Conservation (phyloP, 2,797 vertebrate genomes). For the Euthynnus affinis region DNA sequence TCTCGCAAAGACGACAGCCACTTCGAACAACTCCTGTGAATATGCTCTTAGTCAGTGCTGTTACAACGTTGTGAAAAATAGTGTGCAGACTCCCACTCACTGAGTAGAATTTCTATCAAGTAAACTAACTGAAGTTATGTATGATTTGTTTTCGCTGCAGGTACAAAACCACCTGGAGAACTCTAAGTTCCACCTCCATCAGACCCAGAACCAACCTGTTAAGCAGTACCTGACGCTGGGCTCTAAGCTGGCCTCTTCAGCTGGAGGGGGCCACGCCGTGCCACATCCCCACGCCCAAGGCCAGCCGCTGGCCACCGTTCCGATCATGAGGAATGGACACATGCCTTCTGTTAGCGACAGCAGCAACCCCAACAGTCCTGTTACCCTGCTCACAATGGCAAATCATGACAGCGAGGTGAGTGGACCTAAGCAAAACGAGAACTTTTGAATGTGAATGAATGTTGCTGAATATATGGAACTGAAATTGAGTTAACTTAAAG, state of each 20-base stretch:
- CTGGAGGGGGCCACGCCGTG: slow-evolving; percentile 82
- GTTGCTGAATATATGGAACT: slow-evolving; percentile 55
- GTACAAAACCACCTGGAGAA: slow-evolving; percentile 94
- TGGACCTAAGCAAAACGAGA: slow-evolving; percentile 22
- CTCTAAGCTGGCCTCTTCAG: slow-evolving; percentile 84
- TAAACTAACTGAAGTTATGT: neutral
- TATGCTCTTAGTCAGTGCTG: slow-evolving; percentile 16
- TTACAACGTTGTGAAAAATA: neutral
- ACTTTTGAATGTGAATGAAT: neutral
- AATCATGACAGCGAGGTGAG: slow-evolving; percentile 90
- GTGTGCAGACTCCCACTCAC: neutral
- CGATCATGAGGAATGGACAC: slow-evolving; percentile 88
- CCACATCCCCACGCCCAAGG: slow-evolving; percentile 82
- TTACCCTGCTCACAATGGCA: slow-evolving; percentile 89
- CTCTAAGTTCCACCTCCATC: slow-evolving; percentile 92
- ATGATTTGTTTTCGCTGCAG: slow-evolving; percentile 74
- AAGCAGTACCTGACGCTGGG: slow-evolving; percentile 94
- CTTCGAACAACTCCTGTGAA: neutral
- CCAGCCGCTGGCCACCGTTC: slow-evolving; percentile 82
- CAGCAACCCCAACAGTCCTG: slow-evolving; percentile 85
- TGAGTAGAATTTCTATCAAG: neutral
- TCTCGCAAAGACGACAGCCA: neutral
- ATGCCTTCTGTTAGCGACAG: slow-evolving; percentile 82
- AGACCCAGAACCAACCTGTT: slow-evolving; percentile 91
- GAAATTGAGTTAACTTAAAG: slow-evolving; percentile 53